Conservation (phyloP, 2,113 vertebrate species). For the Panurus biarmicus region DNA sequence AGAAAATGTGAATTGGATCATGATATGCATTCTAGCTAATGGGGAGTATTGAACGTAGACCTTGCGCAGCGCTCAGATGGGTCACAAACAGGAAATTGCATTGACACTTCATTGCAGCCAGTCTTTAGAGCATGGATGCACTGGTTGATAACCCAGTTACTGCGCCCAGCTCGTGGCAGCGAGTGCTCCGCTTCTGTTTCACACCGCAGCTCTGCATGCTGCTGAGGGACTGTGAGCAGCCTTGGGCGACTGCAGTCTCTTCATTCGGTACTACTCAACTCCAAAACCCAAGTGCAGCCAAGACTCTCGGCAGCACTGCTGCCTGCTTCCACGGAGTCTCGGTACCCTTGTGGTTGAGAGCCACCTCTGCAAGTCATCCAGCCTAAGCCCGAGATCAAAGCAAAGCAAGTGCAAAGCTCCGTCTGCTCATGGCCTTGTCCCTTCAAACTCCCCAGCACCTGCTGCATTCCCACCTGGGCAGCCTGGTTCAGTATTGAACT, state of each 20-base stretch:
- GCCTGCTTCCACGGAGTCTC: neutral
- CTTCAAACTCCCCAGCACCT: neutral
- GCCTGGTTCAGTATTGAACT: neutral
- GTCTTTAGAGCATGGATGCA: neutral
- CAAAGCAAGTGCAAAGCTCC: neutral
- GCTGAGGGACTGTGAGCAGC: too few species aligned
- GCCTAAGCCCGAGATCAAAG: neutral
- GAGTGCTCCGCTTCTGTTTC: accelerated
- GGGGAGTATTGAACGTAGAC: neutral
- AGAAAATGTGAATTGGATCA: slow-evolving; percentile 10
- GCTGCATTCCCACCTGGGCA: neutral
- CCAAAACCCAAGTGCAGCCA: neutral
- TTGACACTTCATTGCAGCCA: neutral
- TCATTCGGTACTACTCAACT: too few species aligned
- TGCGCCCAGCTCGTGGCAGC: neutral
- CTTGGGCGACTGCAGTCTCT: neutral
- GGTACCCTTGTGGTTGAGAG: neutral
- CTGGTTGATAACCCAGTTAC: neutral
- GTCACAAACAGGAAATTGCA: neutral
- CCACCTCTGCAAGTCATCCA: neutral
- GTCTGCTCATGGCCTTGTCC: neutral
- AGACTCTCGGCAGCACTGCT: neutral
- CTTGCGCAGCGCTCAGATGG: neutral
- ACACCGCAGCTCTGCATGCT: accelerated
- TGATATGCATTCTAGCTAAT: neutral